Percentiles rank a stretch among this genome's conserved stretches.
Evolutionary conservation across 2,888 invertebrate species (phyloP).

Genomic region (Eulithis testata): DNA sequence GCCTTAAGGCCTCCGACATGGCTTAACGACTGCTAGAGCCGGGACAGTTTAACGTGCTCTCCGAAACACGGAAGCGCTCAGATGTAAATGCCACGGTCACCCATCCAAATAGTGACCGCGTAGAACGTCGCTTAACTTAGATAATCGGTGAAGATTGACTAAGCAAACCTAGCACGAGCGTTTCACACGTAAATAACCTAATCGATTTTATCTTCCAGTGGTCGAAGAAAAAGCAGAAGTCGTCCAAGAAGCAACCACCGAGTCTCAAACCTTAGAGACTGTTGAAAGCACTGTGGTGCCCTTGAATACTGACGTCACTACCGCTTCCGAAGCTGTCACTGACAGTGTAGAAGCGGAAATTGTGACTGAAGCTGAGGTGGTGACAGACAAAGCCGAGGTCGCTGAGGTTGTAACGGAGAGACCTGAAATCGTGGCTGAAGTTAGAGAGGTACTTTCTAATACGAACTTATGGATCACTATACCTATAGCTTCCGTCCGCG

Average conservation of each 20-base stretch:
- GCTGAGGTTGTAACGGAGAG: slow-evolving; percentile 23
- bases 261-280: slow-evolving; percentile 34
- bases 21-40: no score
- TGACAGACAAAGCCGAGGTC: slow-evolving; percentile 23
- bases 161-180: no score
- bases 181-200: no score
- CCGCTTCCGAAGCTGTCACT: slow-evolving; percentile 25
- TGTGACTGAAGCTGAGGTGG: slow-evolving; percentile 14
- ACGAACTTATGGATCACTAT: no score
- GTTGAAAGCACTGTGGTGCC: slow-evolving; percentile 18
- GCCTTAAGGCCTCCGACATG: no score
- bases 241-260: slow-evolving; percentile 39
- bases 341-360: slow-evolving; percentile 23
- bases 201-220: slow-evolving; percentile 35
- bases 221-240: slow-evolving; percentile 37
- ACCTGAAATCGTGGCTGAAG: slow-evolving; percentile 25
- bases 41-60: no score
- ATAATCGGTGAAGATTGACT: no score
- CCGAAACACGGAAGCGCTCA: no score
- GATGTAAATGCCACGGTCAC: no score
- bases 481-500: no score
- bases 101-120: no score
- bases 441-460: slow-evolving; percentile 19
- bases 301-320: slow-evolving; percentile 30
- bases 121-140: no score